A percentile compares a stretch with the other conserved stretches of the same genome.
phyloP scores from a whole-genome alignment of 30 jellyfish, hydroid and myxozoan species.

The Aurelia aurita region DNA sequence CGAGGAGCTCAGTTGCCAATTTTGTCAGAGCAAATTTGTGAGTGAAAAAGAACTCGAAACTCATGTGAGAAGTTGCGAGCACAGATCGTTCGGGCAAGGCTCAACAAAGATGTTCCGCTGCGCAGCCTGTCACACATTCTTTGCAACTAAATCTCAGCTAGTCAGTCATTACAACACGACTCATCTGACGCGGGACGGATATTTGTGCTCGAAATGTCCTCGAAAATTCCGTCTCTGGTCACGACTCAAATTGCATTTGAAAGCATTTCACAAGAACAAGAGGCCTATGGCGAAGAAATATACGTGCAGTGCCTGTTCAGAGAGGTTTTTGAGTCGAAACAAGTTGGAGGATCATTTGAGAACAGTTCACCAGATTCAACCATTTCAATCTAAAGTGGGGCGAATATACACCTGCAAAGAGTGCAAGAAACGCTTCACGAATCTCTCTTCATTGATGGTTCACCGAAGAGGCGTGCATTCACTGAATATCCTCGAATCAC shows the following conservation, averaged over 20 bases:
- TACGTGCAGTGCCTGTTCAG: constrained; percentile 70
- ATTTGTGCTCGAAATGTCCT: constrained; percentile 85
- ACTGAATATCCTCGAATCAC: constrained; percentile 53
- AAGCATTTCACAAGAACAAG: constrained; percentile 68
- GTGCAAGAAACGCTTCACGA: constrained; percentile 81
- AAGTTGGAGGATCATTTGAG: constrained; percentile 68
- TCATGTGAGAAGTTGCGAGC: constrained; percentile 35
- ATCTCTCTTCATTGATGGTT: constrained; percentile 72
- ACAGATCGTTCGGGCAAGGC: constrained; percentile 23
- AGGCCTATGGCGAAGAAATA: constrained; percentile 33
- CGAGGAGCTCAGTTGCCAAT: constrained; percentile 38
- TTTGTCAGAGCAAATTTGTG: constrained; percentile 27
- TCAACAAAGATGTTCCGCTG: constrained; percentile 62
- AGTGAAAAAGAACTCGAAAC: constrained; percentile 21
- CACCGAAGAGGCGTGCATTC: constrained; percentile 87
- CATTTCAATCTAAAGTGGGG: constrained; percentile 57
- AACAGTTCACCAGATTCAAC: constrained; percentile 71
- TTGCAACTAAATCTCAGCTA: constrained; percentile 66
- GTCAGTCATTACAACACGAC: constrained; percentile 63
- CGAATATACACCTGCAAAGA: constrained; percentile 79
- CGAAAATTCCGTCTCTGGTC: constrained; percentile 85
- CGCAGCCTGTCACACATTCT: constrained; percentile 81
- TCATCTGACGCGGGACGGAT: constrained; percentile 81
- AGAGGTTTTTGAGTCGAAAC: constrained; percentile 67
- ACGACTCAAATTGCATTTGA: constrained; percentile 80